Percentiles rank a stretch among this genome's conserved stretches.
phyloP scores from a whole-genome alignment of 30 jellyfish, hydroid and myxozoan genomes.

The Chrysaora quinquecirrha region DNA sequence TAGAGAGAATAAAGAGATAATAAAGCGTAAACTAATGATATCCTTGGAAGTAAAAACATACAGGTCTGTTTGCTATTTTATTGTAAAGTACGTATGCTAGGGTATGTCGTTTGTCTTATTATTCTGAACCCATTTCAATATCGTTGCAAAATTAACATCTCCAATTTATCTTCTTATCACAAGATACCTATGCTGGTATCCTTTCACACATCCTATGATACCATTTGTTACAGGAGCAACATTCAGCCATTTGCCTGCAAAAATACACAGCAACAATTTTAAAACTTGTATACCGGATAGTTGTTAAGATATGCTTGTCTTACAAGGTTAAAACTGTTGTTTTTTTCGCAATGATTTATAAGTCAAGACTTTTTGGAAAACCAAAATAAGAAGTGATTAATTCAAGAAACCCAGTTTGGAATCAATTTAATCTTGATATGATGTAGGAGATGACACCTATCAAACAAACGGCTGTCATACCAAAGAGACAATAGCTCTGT shows the following conservation, averaged over 20 bases:
- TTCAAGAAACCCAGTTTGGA: too few relatives aligned
- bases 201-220: slow-evolving; percentile 25
- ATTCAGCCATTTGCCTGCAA: slow-evolving; percentile 43
- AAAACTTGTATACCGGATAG: too few relatives aligned
- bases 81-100: background rate
- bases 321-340: too few relatives aligned
- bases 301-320: too few relatives aligned
- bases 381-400: too few relatives aligned
- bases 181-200: slow-evolving; percentile 14
- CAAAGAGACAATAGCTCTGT: background rate
- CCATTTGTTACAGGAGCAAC: slow-evolving; percentile 26
- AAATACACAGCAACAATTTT: too few relatives aligned
- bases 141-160: background rate
- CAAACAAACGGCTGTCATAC: too few relatives aligned
- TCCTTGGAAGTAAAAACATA: background rate
- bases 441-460: background rate
- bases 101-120: background rate
- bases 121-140: background rate
- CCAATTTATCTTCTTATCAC: background rate
- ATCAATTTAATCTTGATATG: background rate
- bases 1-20: background rate
- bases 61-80: background rate
- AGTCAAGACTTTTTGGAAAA: too few relatives aligned
- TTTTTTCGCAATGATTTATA: too few relatives aligned
- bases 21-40: background rate